phyloP scores from a whole-genome alignment of 2,888 invertebrate genomes.

The Odontocerum albicorne region DNA sequence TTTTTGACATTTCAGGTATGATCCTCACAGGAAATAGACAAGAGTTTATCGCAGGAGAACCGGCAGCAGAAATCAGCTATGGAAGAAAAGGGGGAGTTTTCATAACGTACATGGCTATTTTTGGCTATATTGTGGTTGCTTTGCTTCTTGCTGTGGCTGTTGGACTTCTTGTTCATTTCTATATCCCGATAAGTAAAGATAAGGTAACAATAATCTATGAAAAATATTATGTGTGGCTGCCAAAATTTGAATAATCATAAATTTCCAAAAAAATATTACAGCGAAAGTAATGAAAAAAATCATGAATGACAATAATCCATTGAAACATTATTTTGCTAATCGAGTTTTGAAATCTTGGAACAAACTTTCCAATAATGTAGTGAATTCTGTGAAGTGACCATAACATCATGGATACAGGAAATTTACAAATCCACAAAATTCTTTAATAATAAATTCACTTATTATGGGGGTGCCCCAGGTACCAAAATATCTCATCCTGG shows the following conservation, averaged over 20 bases:
- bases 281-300: too few relatives aligned
- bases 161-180: conserved; percentile 52
- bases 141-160: conserved; percentile 47
- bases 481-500: too few relatives aligned
- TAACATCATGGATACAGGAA: too few relatives aligned
- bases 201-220: conserved; percentile 9
- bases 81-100: conserved; percentile 64
- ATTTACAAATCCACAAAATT: too few relatives aligned
- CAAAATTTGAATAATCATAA: not conserved
- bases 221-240: not conserved
- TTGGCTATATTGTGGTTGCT: conserved; percentile 47
- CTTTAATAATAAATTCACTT: too few relatives aligned
- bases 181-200: conserved; percentile 40
- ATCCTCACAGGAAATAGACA: conserved; percentile 57
- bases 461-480: too few relatives aligned
- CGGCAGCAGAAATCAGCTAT: conserved; percentile 57
- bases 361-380: too few relatives aligned
- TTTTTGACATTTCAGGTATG: conserved; percentile 41
- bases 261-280: too few relatives aligned
- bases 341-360: too few relatives aligned
- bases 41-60: conserved; percentile 63
- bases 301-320: too few relatives aligned
- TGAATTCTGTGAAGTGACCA: too few relatives aligned
- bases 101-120: conserved; percentile 62
- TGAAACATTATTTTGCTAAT: too few relatives aligned